Evolutionary conservation across 30 jellyfish, hydroid and myxozoan genomes (phyloP), one percentile per base, ranked within the genome.

Genomic region (Turritopsis dohrnii): DNA sequence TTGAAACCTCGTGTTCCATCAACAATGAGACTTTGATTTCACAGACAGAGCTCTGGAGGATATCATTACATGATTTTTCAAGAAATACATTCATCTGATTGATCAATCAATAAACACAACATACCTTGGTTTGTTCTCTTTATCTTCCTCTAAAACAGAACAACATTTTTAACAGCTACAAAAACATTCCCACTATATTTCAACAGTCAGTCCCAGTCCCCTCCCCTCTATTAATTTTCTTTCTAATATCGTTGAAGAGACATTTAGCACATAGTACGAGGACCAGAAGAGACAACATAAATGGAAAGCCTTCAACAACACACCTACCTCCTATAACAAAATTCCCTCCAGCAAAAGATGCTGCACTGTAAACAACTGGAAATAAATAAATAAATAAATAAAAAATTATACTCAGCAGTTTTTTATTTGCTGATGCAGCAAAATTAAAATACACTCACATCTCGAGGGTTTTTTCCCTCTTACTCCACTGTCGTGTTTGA

Each of bases 301-400:
- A 30, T 21, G 26, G 22, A 72, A 21, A 74, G 4, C 52, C 19
- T 8, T 26, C 53, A 13, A 24, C 18, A 71, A 20, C 23, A 17
- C 28, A 54, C 88, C 65, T 71, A 83, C 96, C 90, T 71, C 69
- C 88, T 1, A 86, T 74, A 9, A 25, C 72, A 72, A 86, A 90
- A 54, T 82, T 90, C 28, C 97, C 96, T 27, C 97, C 94, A 1
- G 93, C 72, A 87, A 90, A 89, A 16, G 96, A 89, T 25, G 96
- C 74, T 18, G 95, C 88, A 65, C 96, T 89, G 88, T 89, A 89
- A 22, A 89, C 96, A 84, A 84, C 96, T 89, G 75, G 16, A 85
- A 75, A 60, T 0, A 65, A 74, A 53, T 16, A 23, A 81, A 79
- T 7, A 27, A 27, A 7, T 8, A 69, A 23, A 69, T 69, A n/a